phyloP scores from a whole-genome alignment of 1,140 invertebrate species.

The Gryllus bimaculatus region DNA sequence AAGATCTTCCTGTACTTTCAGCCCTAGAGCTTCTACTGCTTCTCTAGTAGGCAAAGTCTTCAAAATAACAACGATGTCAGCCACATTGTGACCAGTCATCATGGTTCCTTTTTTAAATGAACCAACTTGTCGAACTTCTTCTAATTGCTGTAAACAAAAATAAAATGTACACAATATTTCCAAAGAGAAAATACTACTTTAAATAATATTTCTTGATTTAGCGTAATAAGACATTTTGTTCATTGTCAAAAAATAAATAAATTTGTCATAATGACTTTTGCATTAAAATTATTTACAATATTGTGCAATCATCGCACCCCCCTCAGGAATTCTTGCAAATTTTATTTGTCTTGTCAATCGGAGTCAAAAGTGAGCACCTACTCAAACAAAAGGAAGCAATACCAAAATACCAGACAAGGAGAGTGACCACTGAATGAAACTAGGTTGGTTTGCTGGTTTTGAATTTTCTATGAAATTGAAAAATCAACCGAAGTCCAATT shows the following conservation, averaged over 20 bases:
- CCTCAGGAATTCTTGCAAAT: too few relatives aligned
- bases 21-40: constrained; percentile 82
- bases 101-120: constrained; percentile 98
- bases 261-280: too few relatives aligned
- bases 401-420: too few relatives aligned
- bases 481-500: too few relatives aligned
- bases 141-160: constrained; percentile 68
- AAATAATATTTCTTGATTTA: neutral
- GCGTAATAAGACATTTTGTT: neutral
- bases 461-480: too few relatives aligned
- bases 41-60: constrained; percentile 95
- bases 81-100: constrained; percentile 88
- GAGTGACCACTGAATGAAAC: too few relatives aligned
- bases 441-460: too few relatives aligned
- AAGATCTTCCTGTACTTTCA: constrained; percentile 78
- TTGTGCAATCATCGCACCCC: too few relatives aligned
- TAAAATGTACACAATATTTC: neutral
- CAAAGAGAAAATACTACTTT: neutral
- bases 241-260: neutral
- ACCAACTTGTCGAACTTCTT: constrained; percentile 91
- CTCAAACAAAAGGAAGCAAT: too few relatives aligned
- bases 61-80: constrained; percentile 95
- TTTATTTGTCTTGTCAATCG: too few relatives aligned
- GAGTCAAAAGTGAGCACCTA: too few relatives aligned
- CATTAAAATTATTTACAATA: too few relatives aligned